Evolutionary conservation across 2,797 vertebrate genomes (phyloP).

Genomic region (Cynodonichthys magdalenae): DNA sequence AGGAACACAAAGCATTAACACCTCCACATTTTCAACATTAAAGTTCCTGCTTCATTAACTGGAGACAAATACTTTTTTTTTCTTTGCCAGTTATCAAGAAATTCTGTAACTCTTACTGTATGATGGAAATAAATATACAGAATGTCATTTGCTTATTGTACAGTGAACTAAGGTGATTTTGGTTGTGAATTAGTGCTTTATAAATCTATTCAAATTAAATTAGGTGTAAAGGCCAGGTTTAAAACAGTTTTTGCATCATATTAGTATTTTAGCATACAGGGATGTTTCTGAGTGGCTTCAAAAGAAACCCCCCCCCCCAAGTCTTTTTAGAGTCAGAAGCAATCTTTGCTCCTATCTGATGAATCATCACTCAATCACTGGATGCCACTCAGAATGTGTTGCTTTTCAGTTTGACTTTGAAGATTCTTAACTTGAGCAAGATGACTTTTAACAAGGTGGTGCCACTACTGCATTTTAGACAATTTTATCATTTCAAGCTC

Average conservation of each 20-base stretch:
- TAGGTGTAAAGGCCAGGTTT: too few species aligned
- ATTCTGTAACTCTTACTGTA: too few species aligned
- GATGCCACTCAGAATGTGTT: slow-evolving; percentile 18
- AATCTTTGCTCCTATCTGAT: slow-evolving; percentile 15
- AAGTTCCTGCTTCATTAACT: neutral
- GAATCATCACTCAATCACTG: slow-evolving; percentile 13
- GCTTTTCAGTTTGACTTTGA: slow-evolving; percentile 36
- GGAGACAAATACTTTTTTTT: neutral
- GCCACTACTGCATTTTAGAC: slow-evolving; percentile 17
- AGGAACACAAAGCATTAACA: neutral
- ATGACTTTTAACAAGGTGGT: slow-evolving; percentile 32
- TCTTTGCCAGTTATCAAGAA: neutral
- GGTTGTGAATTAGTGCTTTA: neutral
- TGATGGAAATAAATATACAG: too few species aligned
- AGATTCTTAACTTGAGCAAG: slow-evolving; percentile 28
- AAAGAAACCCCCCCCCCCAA: neutral
- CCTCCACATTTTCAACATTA: neutral
- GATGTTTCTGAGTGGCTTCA: neutral
- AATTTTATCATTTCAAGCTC: slow-evolving; percentile 35
- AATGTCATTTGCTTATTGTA: too few species aligned
- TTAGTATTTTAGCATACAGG: neutral
- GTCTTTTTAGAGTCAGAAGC: slow-evolving; percentile 2
- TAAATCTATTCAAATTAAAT: neutral
- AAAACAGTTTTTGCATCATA: neutral
- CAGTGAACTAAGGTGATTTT: too few species aligned